These are phyloP conservation scores for Paguma larvata DNA, from an alignment of 2,797 vertebrate genomes.

Conservation along the genomic window DNA sequence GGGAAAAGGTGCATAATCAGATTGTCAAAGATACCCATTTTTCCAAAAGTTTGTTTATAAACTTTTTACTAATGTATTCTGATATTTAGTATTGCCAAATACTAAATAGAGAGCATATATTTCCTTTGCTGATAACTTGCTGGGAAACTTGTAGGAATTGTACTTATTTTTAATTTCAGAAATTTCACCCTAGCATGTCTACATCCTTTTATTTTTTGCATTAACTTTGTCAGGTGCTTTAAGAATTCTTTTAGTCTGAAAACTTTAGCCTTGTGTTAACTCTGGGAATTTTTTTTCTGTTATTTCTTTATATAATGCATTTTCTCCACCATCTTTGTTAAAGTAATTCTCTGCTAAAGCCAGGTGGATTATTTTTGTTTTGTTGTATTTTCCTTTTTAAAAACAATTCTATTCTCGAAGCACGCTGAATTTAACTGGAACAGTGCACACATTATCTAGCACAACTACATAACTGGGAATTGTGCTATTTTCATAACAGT, in stretches of 20 bases:
- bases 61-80: neutral
- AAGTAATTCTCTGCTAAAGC: neutral
- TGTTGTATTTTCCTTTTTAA: neutral
- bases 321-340: neutral
- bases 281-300: neutral
- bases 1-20: neutral
- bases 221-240: neutral
- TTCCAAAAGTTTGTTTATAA: neutral
- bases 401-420: neutral
- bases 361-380: neutral
- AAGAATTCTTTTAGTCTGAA: neutral
- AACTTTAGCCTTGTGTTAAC: neutral
- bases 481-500: neutral
- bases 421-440: conserved; percentile 14
- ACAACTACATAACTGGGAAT: neutral
- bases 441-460: neutral
- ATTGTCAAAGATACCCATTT: neutral
- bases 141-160: neutral
- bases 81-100: neutral
- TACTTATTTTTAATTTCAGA: conserved; percentile 5
- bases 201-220: neutral
- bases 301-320: neutral
- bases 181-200: neutral
- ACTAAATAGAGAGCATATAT: too few species aligned
- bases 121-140: neutral